Conservation (phyloP, 2,888 invertebrate species). For the Cryptus armator region DNA sequence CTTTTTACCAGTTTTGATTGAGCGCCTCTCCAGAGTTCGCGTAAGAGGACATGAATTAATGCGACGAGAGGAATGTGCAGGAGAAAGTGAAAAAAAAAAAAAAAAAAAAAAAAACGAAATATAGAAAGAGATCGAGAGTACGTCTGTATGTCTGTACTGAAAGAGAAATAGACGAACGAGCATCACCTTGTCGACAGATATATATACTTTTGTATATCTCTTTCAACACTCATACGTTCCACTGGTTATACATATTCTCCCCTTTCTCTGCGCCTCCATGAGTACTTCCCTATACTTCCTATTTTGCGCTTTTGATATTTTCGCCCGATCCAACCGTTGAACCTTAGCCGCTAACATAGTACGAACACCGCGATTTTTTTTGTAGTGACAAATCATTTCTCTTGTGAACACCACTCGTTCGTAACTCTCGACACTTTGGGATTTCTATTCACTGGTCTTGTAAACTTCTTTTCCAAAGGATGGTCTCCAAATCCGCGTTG, state of each 20-base stretch:
- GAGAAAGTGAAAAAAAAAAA: constrained; percentile 22
- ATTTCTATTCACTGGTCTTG: neutral
- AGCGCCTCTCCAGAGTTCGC: constrained; percentile 82
- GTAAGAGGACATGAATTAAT: constrained; percentile 82
- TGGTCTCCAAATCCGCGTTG: neutral
- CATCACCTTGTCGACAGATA: constrained; percentile 51
- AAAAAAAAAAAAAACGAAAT: constrained; percentile 8
- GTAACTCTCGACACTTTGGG: constrained; percentile 27
- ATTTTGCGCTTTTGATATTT: constrained; percentile 61
- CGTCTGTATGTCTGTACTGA: constrained; percentile 61
- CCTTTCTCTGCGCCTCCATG: constrained; percentile 32
- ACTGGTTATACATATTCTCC: constrained; percentile 23
- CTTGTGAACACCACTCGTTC: constrained; percentile 13
- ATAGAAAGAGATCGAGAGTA: constrained; percentile 69
- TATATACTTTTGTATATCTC: constrained; percentile 58
- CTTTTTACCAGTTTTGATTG: constrained; percentile 82
- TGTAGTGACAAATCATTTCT: constrained; percentile 53
- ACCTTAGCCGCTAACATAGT: constrained; percentile 11
- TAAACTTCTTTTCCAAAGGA: neutral
- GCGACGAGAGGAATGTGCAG: constrained; percentile 59
- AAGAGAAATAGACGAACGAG: constrained; percentile 45
- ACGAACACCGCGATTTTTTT: constrained; percentile 20
- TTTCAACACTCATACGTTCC: constrained; percentile 46
- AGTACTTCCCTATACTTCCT: constrained; percentile 36
- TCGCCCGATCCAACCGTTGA: constrained; percentile 49